phyloP scores from a whole-genome alignment of 2,888 invertebrate species.

The Merodon equestris region DNA sequence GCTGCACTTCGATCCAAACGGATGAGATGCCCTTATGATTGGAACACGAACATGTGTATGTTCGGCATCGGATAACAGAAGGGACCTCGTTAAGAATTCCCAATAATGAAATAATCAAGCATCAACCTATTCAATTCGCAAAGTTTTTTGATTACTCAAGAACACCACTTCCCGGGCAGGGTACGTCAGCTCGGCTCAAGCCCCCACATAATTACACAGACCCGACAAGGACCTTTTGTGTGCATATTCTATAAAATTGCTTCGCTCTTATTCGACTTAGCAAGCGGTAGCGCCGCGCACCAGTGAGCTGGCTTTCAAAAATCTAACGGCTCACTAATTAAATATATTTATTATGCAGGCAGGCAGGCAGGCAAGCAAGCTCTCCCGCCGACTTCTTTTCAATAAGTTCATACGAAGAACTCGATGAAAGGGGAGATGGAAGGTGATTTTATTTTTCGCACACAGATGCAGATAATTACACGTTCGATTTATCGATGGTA shows the following conservation, averaged over 20 bases:
- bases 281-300: constrained; percentile 4
- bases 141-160: constrained; percentile 47
- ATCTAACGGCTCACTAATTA: constrained; percentile 58
- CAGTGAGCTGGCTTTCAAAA: constrained; percentile 30
- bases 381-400: not conserved
- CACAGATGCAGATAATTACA: constrained; percentile 37
- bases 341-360: constrained; percentile 60
- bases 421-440: constrained; percentile 30
- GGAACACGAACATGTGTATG: constrained; percentile 7
- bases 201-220: constrained; percentile 44
- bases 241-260: constrained; percentile 58
- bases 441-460: constrained; percentile 17
- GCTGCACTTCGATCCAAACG: constrained; percentile 35
- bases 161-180: constrained; percentile 5
- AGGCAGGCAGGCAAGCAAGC: constrained; percentile 22
- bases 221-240: constrained; percentile 36
- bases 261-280: not conserved
- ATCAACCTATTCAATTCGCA: constrained; percentile 57
- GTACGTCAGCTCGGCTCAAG: not conserved
- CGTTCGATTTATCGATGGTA: constrained; percentile 16
- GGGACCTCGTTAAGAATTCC: constrained; percentile 53
- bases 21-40: constrained; percentile 54
- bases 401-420: no score
- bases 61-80: constrained; percentile 28
- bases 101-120: constrained; percentile 64